Evolutionary conservation across 2,797 vertebrate species (phyloP), one percentile per base, ranked within the genome.

Genomic region (Myotis vivesi): DNA sequence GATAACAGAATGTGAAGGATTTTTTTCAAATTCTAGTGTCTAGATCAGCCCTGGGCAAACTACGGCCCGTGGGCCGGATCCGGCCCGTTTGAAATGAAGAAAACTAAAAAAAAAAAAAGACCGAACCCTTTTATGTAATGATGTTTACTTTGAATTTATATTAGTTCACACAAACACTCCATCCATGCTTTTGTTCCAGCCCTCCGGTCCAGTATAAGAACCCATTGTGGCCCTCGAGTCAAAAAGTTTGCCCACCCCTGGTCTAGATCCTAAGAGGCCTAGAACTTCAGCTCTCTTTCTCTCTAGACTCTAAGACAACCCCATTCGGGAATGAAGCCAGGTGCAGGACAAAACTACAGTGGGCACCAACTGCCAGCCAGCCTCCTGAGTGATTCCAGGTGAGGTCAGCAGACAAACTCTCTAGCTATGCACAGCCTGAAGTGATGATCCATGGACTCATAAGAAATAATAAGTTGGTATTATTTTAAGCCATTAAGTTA

Each of bases 401-500:
- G 20, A 57, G 13, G 38, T 38, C 38, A 81, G 46, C 46, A 66
- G 75, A 85, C 46, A 87, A 79, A 77, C 10, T 73, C 62, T 77
- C 23, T 38, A 77, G 62, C 68, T 69, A 4, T 80, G 71, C 51
- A 90, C 77, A 69, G 55, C 25, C 49, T 77, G 22, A 89, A 89
- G 33, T 23, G 33, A 33, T 72, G 38, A 91, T 41, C 13, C 83
- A 89, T 1, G 0, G 28, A 87, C 68, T 30, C 33, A 49, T 41
- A 57, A 91, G 66, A 94, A 92, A 90, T 36, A 33, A 38, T 30
- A 86, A 68, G 36, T 87, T 19, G 30, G 23, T 53, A 80, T 46
- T 90, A 44, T 84, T 87, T 59, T 68, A 94, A 92, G 41, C 75
- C 80, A 81, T 86, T 49, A 90, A 57, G 30, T 85, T 84, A 81